These are phyloP conservation scores for Ibycter americanus DNA, from an alignment of 2,797 vertebrate genomes.

Conservation along the genomic window DNA sequence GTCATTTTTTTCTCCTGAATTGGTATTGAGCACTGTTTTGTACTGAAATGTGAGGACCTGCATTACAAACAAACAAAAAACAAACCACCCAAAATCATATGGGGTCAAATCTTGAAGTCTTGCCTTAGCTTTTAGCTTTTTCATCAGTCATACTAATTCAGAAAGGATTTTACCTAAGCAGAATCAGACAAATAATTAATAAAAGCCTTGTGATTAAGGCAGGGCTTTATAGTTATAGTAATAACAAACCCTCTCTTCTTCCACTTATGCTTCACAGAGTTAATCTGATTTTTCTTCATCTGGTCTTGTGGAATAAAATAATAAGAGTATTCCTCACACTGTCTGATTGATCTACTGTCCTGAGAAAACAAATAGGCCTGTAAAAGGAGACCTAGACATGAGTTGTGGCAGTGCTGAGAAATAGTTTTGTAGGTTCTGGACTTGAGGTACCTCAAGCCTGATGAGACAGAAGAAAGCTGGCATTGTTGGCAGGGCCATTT, in stretches of 20 bases:
- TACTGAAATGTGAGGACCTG: constrained; percentile 42
- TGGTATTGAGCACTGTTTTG: constrained; percentile 38
- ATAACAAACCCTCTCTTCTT: not conserved
- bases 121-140: not conserved
- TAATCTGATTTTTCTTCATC: not conserved
- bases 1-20: constrained; percentile 35
- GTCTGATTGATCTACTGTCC: not conserved
- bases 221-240: not conserved
- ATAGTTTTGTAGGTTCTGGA: not conserved
- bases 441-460: not conserved
- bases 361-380: not conserved
- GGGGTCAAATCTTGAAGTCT: not conserved
- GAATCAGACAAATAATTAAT: not conserved
- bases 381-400: not conserved
- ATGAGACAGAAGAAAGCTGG: not conserved
- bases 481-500: not conserved
- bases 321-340: not conserved
- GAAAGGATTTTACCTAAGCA: not conserved
- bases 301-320: not conserved
- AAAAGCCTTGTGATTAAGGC: constrained; percentile 3
- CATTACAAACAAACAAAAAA: not conserved
- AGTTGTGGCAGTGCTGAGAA: not conserved
- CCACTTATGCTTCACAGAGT: not conserved
- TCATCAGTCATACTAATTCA: not conserved
- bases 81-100: not conserved